Evolutionary conservation across 2,888 invertebrate species (phyloP).

Genomic region (Nasonovia ribisnigri): DNA sequence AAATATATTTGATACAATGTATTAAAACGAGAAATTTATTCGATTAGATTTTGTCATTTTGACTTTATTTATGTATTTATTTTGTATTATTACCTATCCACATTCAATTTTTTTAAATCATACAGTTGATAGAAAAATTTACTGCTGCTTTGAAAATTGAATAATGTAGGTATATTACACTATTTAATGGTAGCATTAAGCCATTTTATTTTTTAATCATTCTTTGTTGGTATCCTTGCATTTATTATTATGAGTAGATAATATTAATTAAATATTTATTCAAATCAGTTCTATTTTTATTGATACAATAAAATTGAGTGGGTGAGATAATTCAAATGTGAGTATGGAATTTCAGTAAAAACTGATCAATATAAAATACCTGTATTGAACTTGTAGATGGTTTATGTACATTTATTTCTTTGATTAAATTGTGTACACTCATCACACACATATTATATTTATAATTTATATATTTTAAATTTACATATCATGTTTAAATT

Average conservation of each 20-base stretch:
- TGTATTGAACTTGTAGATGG: too few relatives aligned
- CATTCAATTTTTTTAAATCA: background rate
- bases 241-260: background rate
- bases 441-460: too few relatives aligned
- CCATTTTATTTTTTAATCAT: background rate
- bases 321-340: background rate
- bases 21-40: background rate
- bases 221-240: background rate
- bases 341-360: background rate
- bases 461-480: background rate
- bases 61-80: background rate
- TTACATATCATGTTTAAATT: background rate
- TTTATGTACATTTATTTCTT: too few relatives aligned
- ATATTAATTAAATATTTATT: background rate
- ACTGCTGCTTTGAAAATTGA: background rate
- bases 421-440: too few relatives aligned
- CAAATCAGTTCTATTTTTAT: background rate
- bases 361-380: background rate
- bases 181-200: background rate
- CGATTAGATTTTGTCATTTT: background rate
- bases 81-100: background rate
- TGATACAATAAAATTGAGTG: background rate
- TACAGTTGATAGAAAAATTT: background rate
- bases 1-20: background rate
- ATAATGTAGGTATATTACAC: too few relatives aligned